phyloP scores from a whole-genome alignment of 1,140 invertebrate genomes.

The Scaptomyza hsui region DNA sequence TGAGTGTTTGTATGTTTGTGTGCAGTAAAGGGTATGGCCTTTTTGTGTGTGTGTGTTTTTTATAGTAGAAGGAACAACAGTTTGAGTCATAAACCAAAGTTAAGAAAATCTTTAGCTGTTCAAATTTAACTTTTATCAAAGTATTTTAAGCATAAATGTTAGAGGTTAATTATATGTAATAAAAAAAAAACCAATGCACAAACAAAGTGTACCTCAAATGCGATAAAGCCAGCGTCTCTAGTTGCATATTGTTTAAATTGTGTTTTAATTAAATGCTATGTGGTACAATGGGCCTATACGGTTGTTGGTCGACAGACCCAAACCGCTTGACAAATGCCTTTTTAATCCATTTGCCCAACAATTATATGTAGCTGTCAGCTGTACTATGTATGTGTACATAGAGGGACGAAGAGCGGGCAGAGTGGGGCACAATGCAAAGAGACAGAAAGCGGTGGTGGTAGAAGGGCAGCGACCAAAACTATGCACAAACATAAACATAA shows the following conservation, averaged over 20 bases:
- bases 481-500: slow-evolving; percentile 69
- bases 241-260: slow-evolving; percentile 36
- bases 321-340: slow-evolving; percentile 78
- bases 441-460: slow-evolving; percentile 40
- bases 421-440: slow-evolving; percentile 15
- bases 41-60: neutral
- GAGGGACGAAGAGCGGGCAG: neutral
- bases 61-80: neutral
- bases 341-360: slow-evolving; percentile 77
- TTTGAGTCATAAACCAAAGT: neutral
- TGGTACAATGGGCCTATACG: slow-evolving; percentile 21
- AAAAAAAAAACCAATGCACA: no score
- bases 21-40: neutral
- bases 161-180: no score
- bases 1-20: neutral
- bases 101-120: neutral
- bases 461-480: slow-evolving; percentile 34
- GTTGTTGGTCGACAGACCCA: slow-evolving; percentile 20
- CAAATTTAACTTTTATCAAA: neutral
- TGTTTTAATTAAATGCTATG: slow-evolving; percentile 51
- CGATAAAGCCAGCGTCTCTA: neutral
- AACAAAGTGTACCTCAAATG: neutral
- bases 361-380: slow-evolving; percentile 70
- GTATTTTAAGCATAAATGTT: no score
- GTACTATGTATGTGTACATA: slow-evolving; percentile 16